These are phyloP conservation scores for Pseudomyrmex pallidus DNA, from an alignment of 1,140 invertebrate genomes.

Conservation along the genomic window DNA sequence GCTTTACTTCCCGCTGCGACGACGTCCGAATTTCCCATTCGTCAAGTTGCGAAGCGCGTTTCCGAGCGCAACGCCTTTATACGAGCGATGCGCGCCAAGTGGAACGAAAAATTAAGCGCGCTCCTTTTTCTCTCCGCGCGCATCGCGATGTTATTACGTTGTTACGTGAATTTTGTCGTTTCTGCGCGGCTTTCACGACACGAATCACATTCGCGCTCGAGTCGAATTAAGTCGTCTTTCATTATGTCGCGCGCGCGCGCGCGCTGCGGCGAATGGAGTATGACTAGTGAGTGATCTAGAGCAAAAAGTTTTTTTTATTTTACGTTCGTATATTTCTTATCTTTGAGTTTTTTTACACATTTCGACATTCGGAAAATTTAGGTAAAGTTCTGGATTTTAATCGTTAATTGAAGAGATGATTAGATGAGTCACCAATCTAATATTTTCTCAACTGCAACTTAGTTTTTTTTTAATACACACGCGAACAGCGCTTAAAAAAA, in stretches of 20 bases:
- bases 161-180: constrained; percentile 58
- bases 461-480: too few relatives aligned
- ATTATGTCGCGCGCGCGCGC: constrained; percentile 39
- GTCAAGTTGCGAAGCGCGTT: constrained; percentile 57
- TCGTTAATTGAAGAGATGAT: neutral
- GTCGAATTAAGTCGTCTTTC: constrained; percentile 54
- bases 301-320: too few relatives aligned
- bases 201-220: constrained; percentile 37
- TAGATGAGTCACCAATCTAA: constrained; percentile 35
- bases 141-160: constrained; percentile 42
- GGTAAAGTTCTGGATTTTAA: neutral
- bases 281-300: neutral
- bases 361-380: neutral
- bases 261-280: constrained; percentile 1
- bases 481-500: too few relatives aligned
- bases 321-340: too few relatives aligned
- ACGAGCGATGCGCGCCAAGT: constrained; percentile 59
- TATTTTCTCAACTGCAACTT: too few relatives aligned
- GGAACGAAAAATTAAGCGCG: constrained; percentile 61
- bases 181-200: constrained; percentile 36
- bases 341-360: too few relatives aligned
- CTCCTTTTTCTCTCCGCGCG: constrained; percentile 41
- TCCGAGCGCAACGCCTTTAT: constrained; percentile 59
- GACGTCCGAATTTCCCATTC: constrained; percentile 61
- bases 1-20: constrained; percentile 47